Evolutionary conservation across 2,888 invertebrate species (phyloP).

Genomic region (Psylliodes chrysocephalus): DNA sequence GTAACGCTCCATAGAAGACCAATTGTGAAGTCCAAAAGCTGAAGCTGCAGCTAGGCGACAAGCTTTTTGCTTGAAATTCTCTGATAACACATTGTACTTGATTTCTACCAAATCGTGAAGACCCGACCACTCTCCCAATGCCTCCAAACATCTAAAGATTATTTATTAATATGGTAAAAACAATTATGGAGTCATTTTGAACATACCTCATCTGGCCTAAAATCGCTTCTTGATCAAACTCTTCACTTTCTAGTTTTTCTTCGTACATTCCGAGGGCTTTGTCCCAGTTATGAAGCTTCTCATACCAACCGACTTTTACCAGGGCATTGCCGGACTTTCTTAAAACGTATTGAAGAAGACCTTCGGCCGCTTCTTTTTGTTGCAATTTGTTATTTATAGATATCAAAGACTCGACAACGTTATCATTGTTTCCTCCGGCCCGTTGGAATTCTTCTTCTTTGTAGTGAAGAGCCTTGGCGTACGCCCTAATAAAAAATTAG

Average conservation of each 20-base stretch:
- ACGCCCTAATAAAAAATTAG: conserved; percentile 64
- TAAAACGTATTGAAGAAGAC: conserved; percentile 89
- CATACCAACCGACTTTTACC: conserved; percentile 89
- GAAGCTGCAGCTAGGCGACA: conserved; percentile 93
- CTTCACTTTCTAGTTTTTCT: conserved; percentile 74
- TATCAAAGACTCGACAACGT: conserved; percentile 92
- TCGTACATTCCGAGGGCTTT: conserved; percentile 91
- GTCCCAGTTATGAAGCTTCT: conserved; percentile 99
- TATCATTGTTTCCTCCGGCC: conserved; percentile 71
- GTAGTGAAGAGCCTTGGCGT: conserved; percentile 86
- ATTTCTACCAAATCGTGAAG: conserved; percentile 83
- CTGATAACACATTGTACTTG: conserved; percentile 74
- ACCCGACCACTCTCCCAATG: conserved; percentile 95
- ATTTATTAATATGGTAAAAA: no score
- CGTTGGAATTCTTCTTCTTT: conserved; percentile 94
- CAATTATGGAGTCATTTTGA: no score
- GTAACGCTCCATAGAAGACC: conserved; percentile 91
- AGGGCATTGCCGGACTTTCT: conserved; percentile 75
- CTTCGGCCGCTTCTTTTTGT: conserved; percentile 97
- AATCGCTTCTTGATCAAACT: conserved; percentile 78
- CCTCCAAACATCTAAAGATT: conserved; percentile 83
- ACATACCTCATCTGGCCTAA: conserved; percentile 91
- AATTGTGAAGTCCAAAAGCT: conserved; percentile 95
- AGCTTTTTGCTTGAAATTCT: conserved; percentile 73
- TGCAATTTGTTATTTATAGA: conserved; percentile 98